phyloP scores from a whole-genome alignment of 2,888 invertebrate genomes.

The Papilio demoleus region DNA sequence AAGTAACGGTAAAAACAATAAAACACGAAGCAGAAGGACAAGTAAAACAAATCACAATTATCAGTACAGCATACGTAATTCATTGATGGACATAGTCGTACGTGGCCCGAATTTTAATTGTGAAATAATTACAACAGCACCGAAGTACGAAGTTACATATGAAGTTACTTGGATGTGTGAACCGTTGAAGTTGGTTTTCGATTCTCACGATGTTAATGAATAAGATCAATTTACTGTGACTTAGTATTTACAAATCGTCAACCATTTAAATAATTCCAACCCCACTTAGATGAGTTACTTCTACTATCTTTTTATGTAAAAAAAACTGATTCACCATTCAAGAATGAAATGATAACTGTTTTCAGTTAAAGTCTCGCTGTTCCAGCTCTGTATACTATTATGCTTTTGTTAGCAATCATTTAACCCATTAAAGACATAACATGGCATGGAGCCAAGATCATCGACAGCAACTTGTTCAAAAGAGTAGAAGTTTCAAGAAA shows the following conservation, averaged over 20 bases:
- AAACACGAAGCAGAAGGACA: conserved; percentile 25
- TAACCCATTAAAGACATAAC: neutral
- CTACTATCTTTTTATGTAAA: too few relatives aligned
- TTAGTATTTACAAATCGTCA: neutral
- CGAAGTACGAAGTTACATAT: conserved; percentile 46
- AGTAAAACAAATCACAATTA: conserved; percentile 44
- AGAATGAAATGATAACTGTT: too few relatives aligned
- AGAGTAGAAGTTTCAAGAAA: neutral
- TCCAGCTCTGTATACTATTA: too few relatives aligned
- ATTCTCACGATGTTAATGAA: neutral
- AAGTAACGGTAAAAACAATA: conserved; percentile 35
- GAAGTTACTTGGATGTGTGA: neutral
- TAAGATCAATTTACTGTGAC: neutral
- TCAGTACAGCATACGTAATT: conserved; percentile 64
- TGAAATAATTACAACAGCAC: conserved; percentile 25
- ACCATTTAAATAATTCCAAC: neutral
- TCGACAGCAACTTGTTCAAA: neutral
- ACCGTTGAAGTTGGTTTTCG: neutral
- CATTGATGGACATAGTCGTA: conserved; percentile 62
- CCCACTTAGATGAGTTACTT: too few relatives aligned
- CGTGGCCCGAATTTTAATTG: conserved; percentile 62
- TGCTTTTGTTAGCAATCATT: neutral
- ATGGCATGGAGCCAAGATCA: neutral
- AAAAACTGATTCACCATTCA: too few relatives aligned
- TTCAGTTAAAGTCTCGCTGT: too few relatives aligned